phyloP scores from a whole-genome alignment of 2,797 vertebrate species.

The Pseudomugil tenellus region DNA sequence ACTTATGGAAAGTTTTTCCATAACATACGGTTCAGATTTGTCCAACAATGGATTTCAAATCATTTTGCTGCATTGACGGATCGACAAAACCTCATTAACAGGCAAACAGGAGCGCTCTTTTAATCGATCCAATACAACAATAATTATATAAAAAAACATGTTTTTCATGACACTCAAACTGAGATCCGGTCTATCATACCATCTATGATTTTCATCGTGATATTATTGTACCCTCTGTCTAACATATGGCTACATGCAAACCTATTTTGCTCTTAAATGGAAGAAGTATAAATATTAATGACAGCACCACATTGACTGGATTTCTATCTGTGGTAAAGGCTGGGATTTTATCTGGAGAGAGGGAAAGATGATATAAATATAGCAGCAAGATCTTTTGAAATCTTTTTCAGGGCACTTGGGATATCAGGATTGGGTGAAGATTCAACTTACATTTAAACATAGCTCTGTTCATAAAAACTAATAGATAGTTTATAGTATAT shows the following conservation, averaged over 20 bases:
- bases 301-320: not conserved
- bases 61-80: no score
- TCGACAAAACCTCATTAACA: no score
- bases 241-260: not conserved
- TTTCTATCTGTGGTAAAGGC: not conserved
- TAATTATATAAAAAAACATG: not conserved
- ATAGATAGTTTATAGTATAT: not conserved
- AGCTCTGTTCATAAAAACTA: not conserved
- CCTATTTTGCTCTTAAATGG: not conserved
- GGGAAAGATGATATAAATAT: no score
- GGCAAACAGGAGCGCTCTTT: not conserved
- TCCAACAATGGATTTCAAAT: not conserved
- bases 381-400: no score
- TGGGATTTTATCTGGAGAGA: not conserved
- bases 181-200: not conserved
- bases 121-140: not conserved
- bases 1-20: not conserved
- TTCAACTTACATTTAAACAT: not conserved
- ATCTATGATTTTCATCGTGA: not conserved
- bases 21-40: not conserved
- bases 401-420: not conserved
- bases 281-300: not conserved
- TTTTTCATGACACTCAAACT: not conserved
- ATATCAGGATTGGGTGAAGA: not conserved
- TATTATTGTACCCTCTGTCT: no score